A percentile compares a stretch with the other conserved stretches of the same genome.
phyloP scores from a whole-genome alignment of 2,113 vertebrate genomes.

The Chrysochloris asiatica region DNA sequence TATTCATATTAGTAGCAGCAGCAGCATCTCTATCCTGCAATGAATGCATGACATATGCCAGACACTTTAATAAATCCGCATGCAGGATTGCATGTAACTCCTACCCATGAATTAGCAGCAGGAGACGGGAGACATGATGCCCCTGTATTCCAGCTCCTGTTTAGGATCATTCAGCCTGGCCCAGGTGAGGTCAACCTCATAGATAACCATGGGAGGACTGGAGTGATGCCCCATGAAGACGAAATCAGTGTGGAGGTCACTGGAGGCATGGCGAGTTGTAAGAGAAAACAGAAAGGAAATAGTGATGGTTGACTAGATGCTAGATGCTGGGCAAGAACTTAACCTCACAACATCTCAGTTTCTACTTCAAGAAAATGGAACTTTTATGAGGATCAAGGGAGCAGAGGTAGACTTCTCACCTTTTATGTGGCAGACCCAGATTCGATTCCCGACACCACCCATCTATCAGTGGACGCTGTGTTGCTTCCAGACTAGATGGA shows the following conservation, averaged over 20 bases:
- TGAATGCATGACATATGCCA: neutral
- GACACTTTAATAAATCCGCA: neutral
- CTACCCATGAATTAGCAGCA: neutral
- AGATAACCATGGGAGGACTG: neutral
- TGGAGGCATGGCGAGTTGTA: too few relatives aligned
- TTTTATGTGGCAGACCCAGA: too few relatives aligned
- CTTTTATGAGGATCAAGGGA: neutral
- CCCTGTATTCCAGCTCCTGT: neutral
- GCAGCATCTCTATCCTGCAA: neutral
- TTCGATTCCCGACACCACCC: too few relatives aligned
- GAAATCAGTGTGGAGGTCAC: neutral
- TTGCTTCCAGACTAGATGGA: too few relatives aligned
- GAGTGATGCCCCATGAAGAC: neutral
- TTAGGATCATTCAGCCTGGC: neutral
- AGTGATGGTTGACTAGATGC: neutral
- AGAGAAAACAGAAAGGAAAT: neutral
- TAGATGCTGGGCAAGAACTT: neutral
- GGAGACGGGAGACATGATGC: neutral
- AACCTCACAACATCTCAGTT: neutral
- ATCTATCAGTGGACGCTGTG: too few relatives aligned
- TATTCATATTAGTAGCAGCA: neutral
- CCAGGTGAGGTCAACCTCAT: neutral
- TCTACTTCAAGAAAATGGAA: neutral
- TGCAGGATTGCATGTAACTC: neutral
- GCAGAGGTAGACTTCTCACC: too few relatives aligned